Conservation (phyloP, 64 coral and sea anemone genomes). For the Stichodactyla mertensii region DNA sequence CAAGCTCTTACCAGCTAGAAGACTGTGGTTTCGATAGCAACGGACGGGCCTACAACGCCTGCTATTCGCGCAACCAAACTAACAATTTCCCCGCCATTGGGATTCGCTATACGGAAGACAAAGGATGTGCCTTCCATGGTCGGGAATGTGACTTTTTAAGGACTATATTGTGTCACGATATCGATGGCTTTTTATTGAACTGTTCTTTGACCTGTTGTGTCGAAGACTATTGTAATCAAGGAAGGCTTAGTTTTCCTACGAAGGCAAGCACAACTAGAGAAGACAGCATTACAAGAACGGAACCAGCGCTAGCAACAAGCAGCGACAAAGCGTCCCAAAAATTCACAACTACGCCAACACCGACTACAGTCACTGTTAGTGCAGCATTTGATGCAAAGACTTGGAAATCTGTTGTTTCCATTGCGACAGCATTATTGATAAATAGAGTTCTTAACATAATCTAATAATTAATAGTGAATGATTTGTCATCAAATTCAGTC, state of each 20-base stretch:
- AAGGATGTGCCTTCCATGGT: constrained; percentile 1
- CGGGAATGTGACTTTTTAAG: constrained; percentile 10
- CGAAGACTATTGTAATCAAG: constrained; percentile 7
- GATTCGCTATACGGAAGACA: not conserved
- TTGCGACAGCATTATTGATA: not conserved
- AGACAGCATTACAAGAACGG: not conserved
- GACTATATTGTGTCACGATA: not conserved
- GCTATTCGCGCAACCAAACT: not conserved
- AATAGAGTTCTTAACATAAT: not conserved
- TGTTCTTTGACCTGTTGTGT: constrained; percentile 3
- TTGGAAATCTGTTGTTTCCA: not conserved
- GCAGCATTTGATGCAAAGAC: not conserved
- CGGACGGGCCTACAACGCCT: constrained; percentile 19
- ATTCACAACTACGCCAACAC: not conserved
- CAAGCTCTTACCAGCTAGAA: not conserved
- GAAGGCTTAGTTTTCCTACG: not conserved
- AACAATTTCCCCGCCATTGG: not conserved
- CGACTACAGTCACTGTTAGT: not conserved
- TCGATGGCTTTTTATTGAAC: not conserved
- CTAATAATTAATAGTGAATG: too few species aligned
- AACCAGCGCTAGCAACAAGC: not conserved
- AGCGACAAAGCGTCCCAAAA: not conserved
- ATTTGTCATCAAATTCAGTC: too few species aligned
- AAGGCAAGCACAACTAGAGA: not conserved
- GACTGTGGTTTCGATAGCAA: not conserved